phyloP scores from a whole-genome alignment of 2,888 invertebrate species.

The Megastigmus dorsalis region DNA sequence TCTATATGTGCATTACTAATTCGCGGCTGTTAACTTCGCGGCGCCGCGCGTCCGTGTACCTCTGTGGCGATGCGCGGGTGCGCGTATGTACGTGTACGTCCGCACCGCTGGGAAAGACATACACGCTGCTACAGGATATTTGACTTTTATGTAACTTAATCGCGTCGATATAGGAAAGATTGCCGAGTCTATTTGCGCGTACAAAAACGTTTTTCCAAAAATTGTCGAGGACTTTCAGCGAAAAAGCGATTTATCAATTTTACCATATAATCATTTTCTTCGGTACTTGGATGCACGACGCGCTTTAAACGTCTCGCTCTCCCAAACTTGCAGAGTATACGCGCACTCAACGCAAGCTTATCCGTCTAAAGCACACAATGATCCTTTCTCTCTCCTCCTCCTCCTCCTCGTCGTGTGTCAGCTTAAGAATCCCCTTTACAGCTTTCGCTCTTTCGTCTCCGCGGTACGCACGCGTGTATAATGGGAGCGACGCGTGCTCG shows the following conservation, averaged over 20 bases:
- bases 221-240: too few species aligned
- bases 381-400: conserved; percentile 15
- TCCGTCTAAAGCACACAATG: neutral
- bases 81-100: too few species aligned
- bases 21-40: neutral
- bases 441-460: neutral
- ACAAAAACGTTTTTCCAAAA: too few species aligned
- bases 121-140: too few species aligned
- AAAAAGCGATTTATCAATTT: too few species aligned
- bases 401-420: too few species aligned
- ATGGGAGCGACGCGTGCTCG: conserved; percentile 15
- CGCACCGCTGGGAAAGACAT: too few species aligned
- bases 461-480: neutral
- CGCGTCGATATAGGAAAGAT: neutral
- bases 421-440: conserved; percentile 21
- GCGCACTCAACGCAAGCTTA: neutral
- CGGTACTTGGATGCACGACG: too few species aligned
- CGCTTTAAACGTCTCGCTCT: too few species aligned
- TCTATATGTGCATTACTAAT: neutral
- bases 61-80: neutral
- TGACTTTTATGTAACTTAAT: conserved; percentile 22
- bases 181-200: neutral
- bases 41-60: neutral
- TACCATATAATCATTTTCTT: too few species aligned
- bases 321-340: too few species aligned